Evolutionary conservation across 2,113 vertebrate genomes (phyloP).

Genomic region (Colaptes auratus): DNA sequence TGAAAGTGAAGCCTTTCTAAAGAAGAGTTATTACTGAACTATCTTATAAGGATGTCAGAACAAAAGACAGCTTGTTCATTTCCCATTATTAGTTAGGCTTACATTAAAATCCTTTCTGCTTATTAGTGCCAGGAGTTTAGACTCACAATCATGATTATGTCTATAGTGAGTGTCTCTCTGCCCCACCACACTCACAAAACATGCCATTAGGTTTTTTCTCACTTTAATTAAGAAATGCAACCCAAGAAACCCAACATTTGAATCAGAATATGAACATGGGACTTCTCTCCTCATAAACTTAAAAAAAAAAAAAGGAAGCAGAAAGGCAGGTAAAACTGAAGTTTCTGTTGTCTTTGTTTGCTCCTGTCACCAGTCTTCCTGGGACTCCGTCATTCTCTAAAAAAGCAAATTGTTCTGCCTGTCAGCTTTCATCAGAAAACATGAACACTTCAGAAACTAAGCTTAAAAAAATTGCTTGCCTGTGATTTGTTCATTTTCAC

Average conservation of each 20-base stretch:
- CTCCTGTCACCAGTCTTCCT: slow-evolving; percentile 36
- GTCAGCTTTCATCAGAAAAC: slow-evolving; percentile 51
- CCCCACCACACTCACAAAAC: neutral
- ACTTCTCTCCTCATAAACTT: neutral
- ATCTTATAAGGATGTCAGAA: slow-evolving; percentile 8
- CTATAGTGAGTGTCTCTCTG: fast-evolving
- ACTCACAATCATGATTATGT: neutral
- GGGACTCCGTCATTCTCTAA: slow-evolving; percentile 23
- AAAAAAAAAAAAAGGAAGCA: neutral
- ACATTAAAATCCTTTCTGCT: neutral
- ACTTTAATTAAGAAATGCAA: neutral
- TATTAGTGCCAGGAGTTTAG: neutral
- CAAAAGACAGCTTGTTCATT: slow-evolving; percentile 20
- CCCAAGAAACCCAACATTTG: neutral
- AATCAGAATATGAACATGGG: neutral
- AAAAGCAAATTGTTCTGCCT: slow-evolving; percentile 43
- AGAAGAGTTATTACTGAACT: slow-evolving; percentile 31
- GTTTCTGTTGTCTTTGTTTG: slow-evolving; percentile 5
- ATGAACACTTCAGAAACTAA: slow-evolving; percentile 39
- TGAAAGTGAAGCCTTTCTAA: slow-evolving; percentile 35
- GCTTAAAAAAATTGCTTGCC: slow-evolving; percentile 24
- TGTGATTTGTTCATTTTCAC: slow-evolving; percentile 66
- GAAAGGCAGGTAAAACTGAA: neutral
- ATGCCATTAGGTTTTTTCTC: neutral
- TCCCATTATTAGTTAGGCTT: slow-evolving; percentile 10